These are phyloP conservation scores for Clarias pachynema DNA, from an alignment of 2,797 vertebrate genomes.

Conservation along the genomic window DNA sequence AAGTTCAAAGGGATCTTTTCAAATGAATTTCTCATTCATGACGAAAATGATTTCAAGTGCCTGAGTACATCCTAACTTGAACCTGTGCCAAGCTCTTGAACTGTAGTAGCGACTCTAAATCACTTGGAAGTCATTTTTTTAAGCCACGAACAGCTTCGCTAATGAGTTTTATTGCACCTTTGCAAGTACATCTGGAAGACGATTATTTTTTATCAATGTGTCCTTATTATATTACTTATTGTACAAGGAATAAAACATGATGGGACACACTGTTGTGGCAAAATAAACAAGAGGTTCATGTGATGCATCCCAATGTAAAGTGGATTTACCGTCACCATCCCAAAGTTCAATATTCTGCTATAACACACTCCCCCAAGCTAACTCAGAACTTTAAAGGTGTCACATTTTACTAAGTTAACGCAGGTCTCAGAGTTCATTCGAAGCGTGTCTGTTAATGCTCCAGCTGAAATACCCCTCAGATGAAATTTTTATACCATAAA, in stretches of 20 bases:
- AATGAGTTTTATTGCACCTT: conserved; percentile 5
- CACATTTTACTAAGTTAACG: too few relatives aligned
- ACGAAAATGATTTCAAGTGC: conserved; percentile 15
- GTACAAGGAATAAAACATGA: neutral
- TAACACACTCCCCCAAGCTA: neutral
- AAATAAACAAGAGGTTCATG: neutral
- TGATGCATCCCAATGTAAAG: neutral
- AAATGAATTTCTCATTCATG: conserved; percentile 28
- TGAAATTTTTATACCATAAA: too few relatives aligned
- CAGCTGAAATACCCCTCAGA: too few relatives aligned
- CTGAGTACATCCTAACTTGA: conserved; percentile 16
- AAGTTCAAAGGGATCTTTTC: conserved; percentile 28
- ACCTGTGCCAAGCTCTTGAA: neutral
- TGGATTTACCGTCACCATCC: neutral
- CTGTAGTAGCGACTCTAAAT: neutral
- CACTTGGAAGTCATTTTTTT: neutral
- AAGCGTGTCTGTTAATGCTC: too few relatives aligned
- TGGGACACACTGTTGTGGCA: neutral
- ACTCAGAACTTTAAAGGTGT: too few relatives aligned
- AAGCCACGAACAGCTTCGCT: neutral
- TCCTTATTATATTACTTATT: neutral
- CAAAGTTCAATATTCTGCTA: neutral
- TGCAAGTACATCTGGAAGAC: neutral
- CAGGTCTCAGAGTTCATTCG: too few relatives aligned
- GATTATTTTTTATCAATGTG: neutral